phyloP scores from a whole-genome alignment of 30 jellyfish, hydroid and myxozoan genomes.

The Aurelia coerulea region DNA sequence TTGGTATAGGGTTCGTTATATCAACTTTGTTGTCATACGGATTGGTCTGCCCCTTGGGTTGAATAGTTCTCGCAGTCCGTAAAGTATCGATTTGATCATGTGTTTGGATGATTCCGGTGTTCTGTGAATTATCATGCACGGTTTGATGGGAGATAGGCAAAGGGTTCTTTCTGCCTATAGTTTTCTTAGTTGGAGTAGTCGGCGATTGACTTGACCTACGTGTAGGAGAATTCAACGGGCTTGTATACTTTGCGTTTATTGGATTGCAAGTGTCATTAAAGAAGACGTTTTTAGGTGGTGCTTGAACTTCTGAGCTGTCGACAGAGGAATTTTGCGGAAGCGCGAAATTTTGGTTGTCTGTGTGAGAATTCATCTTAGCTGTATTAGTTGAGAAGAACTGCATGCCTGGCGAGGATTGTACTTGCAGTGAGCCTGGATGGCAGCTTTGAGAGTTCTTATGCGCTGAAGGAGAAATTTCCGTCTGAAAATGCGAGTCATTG shows the following conservation, averaged over 20 bases:
- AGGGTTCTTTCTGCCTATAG: not conserved
- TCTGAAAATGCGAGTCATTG: not conserved
- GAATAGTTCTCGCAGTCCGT: not conserved
- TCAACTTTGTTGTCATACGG: not conserved
- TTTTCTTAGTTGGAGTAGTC: not conserved
- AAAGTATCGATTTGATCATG: not conserved
- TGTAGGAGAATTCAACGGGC: constrained; percentile 40
- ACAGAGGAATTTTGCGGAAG: not conserved
- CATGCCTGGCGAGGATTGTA: not conserved
- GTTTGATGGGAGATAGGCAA: not conserved
- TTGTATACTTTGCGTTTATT: not conserved
- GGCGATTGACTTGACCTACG: not conserved
- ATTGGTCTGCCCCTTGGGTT: not conserved
- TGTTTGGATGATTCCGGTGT: not conserved
- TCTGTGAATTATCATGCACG: not conserved
- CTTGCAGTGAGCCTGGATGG: not conserved
- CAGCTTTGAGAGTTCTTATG: not conserved
- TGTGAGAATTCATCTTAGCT: not conserved
- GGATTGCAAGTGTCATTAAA: not conserved
- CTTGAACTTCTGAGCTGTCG: not conserved
- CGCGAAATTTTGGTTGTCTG: not conserved
- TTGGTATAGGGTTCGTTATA: not conserved
- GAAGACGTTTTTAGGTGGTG: not conserved
- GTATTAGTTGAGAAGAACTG: not conserved
- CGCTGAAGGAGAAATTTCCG: not conserved